A percentile compares a stretch with the other conserved stretches of the same genome.
Conservation (phyloP, 2,888 invertebrate genomes). For the Halocaridina rubra region DNA sequence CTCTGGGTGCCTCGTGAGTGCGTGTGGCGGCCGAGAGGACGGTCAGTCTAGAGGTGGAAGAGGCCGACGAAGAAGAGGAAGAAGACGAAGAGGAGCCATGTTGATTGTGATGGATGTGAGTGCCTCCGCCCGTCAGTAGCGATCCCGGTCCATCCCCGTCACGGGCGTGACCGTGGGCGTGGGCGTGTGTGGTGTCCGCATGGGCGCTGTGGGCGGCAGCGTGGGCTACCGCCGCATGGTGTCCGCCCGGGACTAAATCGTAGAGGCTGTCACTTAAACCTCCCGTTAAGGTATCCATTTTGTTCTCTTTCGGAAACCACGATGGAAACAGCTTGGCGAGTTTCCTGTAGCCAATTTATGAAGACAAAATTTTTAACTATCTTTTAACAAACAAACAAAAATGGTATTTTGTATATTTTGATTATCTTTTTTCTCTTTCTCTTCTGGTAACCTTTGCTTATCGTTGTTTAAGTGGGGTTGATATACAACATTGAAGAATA, state of each 20-base stretch:
- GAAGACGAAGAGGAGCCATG: background rate
- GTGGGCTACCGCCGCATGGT: constrained; percentile 6
- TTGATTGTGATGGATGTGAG: constrained; percentile 13
- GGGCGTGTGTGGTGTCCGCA: constrained; percentile 55
- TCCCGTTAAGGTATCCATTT: constrained; percentile 47
- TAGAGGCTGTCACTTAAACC: constrained; percentile 44
- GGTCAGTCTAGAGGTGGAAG: constrained; percentile 43
- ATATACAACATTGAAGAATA: too few relatives aligned
- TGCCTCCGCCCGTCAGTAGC: constrained; percentile 1
- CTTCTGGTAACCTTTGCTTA: too few relatives aligned
- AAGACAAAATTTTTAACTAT: too few relatives aligned
- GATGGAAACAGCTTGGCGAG: too few relatives aligned
- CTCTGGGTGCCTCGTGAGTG: constrained; percentile 44
- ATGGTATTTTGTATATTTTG: too few relatives aligned
- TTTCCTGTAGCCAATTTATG: too few relatives aligned
- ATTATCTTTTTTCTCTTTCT: too few relatives aligned
- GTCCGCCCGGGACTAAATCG: constrained; percentile 30
- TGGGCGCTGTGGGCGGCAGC: constrained; percentile 26
- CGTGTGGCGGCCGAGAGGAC: constrained; percentile 50
- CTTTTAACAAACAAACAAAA: too few relatives aligned
- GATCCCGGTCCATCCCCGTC: constrained; percentile 1
- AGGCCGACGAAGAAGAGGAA: constrained; percentile 1
- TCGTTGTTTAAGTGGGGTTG: too few relatives aligned
- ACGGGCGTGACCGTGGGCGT: constrained; percentile 43
- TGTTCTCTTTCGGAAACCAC: background rate